phyloP scores from a whole-genome alignment of 2,797 vertebrate genomes.

The Channallabes apus region DNA sequence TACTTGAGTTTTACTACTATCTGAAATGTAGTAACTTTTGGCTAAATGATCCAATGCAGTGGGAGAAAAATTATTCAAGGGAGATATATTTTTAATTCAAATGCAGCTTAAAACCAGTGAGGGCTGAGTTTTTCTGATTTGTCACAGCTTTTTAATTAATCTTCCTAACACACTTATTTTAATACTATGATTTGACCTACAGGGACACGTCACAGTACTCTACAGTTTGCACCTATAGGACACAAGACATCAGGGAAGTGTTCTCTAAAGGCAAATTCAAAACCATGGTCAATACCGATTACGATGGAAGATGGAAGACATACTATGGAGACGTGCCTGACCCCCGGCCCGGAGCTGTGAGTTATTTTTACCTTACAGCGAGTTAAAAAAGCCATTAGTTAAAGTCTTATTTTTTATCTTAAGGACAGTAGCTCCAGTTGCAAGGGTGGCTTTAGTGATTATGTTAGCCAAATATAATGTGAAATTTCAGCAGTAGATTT shows the following conservation, averaged over 20 bases:
- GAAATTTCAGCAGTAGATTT: background rate
- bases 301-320: conserved; percentile 71
- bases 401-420: no score
- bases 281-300: conserved; percentile 53
- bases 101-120: no score
- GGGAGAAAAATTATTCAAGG: background rate
- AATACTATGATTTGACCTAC: conserved; percentile 21
- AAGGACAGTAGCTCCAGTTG: background rate
- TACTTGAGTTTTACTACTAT: background rate
- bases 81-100: background rate
- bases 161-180: background rate
- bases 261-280: conserved; percentile 79
- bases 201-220: conserved; percentile 74
- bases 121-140: background rate
- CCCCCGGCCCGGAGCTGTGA: conserved; percentile 81
- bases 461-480: no score
- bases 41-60: background rate
- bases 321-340: conserved; percentile 73
- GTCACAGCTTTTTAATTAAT: background rate
- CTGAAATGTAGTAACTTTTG: background rate
- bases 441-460: background rate
- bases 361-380: conserved; percentile 51
- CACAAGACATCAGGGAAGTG: conserved; percentile 67
- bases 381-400: background rate
- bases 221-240: conserved; percentile 70